Base-by-base conservation (phyloP, 2,888 invertebrate genomes). In the Cartodere bifasciata region DNA sequence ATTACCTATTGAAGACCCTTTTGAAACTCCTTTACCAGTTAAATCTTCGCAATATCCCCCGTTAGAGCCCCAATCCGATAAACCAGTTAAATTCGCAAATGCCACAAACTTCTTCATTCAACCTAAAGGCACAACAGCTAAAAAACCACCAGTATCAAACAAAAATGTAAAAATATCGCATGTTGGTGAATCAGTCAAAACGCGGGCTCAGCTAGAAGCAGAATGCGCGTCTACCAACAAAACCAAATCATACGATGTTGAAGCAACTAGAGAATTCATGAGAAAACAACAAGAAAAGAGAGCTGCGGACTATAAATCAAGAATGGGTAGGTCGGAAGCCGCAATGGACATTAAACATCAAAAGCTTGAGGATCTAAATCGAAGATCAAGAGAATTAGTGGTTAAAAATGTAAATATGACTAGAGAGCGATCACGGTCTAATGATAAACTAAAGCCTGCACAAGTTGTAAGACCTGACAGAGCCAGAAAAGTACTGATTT, bases 251-350 rank as follows among this genome's bases (percentile, higher is more conserved):
- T 71, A 72, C 44, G 62, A 68, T 50, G 56, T 60, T 1, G 62
- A 65, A 29, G 62, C 64, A 40, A 63, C 70, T 1, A 53, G 67
- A 3, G 62, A 64, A 38, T 73, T 62, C 47, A 72, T 73, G 41
- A 62, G 62, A 39, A 65, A 64, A 40, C 69, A 72, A 48, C 64
- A 59, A 42, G 62, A 63, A 32, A 65, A 66, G 42, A 52, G 70
- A 6, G 49, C 55, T 23, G 52, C 57, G 29, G 50, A 56, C 35
- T 43, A 54, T 32, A 53, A 57, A 36, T 50, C 54, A 31, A 58
- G 63, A 33, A 42, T 45, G n/a, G 45, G 45, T 13, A 41, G 48
- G 26, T 38, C 37, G 9, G 35, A 40, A 16, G 42, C 37, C 32
- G 32, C 33, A 9, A 49, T 50, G 15, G 60, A 65, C 31, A 49